phyloP scores from a whole-genome alignment of 2,888 invertebrate species.

The Cryptus armator region DNA sequence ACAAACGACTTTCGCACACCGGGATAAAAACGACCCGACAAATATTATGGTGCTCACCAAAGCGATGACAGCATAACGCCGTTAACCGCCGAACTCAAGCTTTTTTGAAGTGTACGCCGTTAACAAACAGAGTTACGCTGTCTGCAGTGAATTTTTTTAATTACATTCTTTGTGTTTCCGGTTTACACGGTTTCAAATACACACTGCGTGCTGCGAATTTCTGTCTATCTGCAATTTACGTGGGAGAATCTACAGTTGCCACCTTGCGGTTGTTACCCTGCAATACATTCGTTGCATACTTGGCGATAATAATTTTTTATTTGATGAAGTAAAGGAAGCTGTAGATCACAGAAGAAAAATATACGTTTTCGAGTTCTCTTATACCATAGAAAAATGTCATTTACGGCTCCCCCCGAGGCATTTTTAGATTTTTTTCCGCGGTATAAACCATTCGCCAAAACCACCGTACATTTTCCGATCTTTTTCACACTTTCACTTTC shows the following conservation, averaged over 20 bases:
- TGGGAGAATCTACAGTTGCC: background rate
- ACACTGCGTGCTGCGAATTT: no score
- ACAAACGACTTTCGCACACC: background rate
- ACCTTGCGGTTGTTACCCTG: no score
- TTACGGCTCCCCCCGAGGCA: background rate
- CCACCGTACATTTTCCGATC: constrained; percentile 38
- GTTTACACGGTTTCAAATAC: background rate
- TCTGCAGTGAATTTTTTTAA: background rate
- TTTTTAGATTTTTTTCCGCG: background rate
- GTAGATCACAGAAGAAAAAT: background rate
- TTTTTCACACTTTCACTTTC: constrained; percentile 32
- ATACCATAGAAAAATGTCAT: background rate
- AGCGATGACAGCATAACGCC: background rate
- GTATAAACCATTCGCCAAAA: constrained; percentile 13
- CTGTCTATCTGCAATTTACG: background rate
- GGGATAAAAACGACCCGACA: background rate
- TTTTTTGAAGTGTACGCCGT: background rate
- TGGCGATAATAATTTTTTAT: background rate
- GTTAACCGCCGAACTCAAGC: background rate
- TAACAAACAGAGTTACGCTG: background rate
- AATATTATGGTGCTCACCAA: background rate
- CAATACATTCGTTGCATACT: background rate
- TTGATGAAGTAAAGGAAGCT: background rate
- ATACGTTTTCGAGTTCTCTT: background rate
- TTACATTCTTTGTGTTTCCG: background rate